Evolutionary conservation across 2,113 vertebrate species (phyloP).

Genomic region (Phasianus colchicus): DNA sequence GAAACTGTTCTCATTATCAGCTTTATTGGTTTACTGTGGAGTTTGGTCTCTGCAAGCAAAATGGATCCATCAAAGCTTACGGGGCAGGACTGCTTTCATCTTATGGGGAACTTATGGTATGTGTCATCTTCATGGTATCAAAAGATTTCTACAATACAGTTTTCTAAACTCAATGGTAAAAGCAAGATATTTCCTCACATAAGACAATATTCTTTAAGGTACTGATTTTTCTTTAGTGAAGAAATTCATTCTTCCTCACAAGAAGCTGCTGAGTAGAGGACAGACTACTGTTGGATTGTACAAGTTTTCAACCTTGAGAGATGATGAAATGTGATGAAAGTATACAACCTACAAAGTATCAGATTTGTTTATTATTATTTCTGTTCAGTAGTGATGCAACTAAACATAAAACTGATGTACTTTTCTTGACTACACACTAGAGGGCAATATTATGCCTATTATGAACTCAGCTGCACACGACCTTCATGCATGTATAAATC

Average conservation of each 20-base stretch:
- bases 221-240: background rate
- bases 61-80: constrained; percentile 80
- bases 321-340: accelerated
- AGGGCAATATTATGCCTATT: constrained; percentile 70
- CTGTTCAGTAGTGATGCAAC: background rate
- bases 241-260: background rate
- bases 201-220: background rate
- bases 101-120: constrained; percentile 83
- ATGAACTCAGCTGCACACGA: background rate
- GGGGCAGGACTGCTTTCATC: constrained; percentile 84
- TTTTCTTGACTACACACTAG: constrained; percentile 56
- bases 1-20: constrained; percentile 43
- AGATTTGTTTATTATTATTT: background rate
- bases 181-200: background rate
- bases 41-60: constrained; percentile 85
- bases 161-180: background rate
- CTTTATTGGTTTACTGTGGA: constrained; percentile 88
- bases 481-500: background rate
- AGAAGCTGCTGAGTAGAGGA: background rate
- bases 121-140: background rate
- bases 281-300: background rate
- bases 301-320: background rate
- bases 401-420: background rate
- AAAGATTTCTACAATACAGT: background rate
- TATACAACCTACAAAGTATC: background rate